Evolutionary conservation across 2,113 vertebrate genomes (phyloP).

Genomic region (Cheilinus undulatus): DNA sequence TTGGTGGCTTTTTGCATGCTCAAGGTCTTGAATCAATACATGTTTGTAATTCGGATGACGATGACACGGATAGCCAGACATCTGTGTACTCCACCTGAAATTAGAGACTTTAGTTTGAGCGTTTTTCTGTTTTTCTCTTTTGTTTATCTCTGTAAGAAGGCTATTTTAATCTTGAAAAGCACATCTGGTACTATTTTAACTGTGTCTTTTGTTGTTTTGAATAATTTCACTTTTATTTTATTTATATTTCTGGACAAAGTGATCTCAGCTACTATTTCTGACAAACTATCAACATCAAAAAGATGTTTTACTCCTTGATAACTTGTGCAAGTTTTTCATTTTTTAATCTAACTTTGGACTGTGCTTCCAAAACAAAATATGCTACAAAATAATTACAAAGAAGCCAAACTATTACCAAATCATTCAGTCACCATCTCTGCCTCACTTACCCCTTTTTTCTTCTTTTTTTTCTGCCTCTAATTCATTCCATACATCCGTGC

Average conservation of each 20-base stretch:
- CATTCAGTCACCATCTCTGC: background rate
- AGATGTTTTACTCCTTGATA: background rate
- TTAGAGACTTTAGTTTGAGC: background rate
- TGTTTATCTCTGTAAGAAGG: background rate
- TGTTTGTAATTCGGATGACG: background rate
- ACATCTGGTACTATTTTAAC: too few relatives aligned
- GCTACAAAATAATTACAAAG: background rate
- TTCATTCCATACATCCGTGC: slow-evolving; percentile 33
- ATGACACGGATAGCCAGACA: background rate
- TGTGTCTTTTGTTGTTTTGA: background rate
- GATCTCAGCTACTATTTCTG: background rate
- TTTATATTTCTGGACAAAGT: background rate
- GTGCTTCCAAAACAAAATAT: background rate
- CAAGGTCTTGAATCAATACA: background rate
- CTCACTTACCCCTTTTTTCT: background rate
- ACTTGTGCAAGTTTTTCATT: background rate
- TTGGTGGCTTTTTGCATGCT: background rate
- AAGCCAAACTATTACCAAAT: slow-evolving; percentile 18
- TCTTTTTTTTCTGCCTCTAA: background rate
- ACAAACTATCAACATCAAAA: background rate
- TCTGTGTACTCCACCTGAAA: background rate
- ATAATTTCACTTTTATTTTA: background rate
- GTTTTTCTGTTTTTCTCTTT: background rate
- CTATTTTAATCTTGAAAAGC: too few relatives aligned
- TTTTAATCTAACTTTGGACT: background rate